Evolutionary conservation across 64 coral and sea anemone genomes (phyloP), one percentile per base, ranked within the genome.

Genomic region (Dendrophyllia cribrosa): DNA sequence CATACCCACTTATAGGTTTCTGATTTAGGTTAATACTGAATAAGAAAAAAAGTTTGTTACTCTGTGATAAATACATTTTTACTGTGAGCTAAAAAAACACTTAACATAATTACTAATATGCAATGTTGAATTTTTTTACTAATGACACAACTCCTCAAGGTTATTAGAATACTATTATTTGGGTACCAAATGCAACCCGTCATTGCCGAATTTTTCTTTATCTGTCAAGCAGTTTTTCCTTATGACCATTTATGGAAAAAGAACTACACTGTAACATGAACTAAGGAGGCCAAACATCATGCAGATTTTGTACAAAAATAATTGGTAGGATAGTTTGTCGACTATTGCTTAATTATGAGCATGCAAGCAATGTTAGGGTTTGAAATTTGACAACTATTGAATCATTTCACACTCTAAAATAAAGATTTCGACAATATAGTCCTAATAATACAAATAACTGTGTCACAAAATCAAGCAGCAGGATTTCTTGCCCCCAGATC

Each of bases 221-320:
- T 56, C 53, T 56, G 7, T 56, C 53, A 56, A 7, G 53, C 53
- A 56, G 12, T 56, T 12, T 56, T 12, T 56, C 53, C 53, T 56
- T 56, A 56, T 12, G 7, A 9, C 7, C 53, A 56, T 9, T 9
- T 9, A 56, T 56, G 7, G 53, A 9, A 12, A 9, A 12, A 56
- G 7, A 56, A 56, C 7, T 12, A 7, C 53, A 56, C 7, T 9
- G 53, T 9, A 7, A 7, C 53, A 56, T 56, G 53, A 56, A 34
- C 61, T 6, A 14, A 1, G 14, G 34, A 75, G 10, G 46, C 34
- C 12, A 5, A 15, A 22, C 43, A 17, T 67, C 62, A 13, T 51
- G 61, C 62, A 84, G 43, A 84, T 67, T 84, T 84, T 84, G 80
- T 84, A 84, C 61, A 84, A 84, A 84, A 84, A 84, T 84, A 84